These are phyloP conservation scores for Epizoanthus rinbou DNA, from an alignment of 92 coral and sea anemone genomes.

Conservation along the genomic window DNA sequence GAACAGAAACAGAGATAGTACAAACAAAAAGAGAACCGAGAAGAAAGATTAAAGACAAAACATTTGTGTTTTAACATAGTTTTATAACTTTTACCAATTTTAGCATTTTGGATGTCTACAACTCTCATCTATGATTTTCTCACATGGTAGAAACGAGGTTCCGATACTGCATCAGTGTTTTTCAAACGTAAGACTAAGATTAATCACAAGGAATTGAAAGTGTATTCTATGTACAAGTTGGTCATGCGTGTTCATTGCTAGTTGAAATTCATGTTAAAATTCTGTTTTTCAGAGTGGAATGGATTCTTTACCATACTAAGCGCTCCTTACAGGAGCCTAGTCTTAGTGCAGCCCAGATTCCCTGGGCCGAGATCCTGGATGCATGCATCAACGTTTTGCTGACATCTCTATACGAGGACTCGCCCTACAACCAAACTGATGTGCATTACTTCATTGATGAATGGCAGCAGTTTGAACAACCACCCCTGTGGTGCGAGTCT, in stretches of 20 bases:
- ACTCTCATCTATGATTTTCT: too few relatives aligned
- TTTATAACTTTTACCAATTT: too few relatives aligned
- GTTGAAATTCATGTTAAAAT: neutral
- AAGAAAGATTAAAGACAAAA: too few relatives aligned
- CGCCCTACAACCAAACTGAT: conserved; percentile 53
- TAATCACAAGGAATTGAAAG: too few relatives aligned
- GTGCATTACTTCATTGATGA: conserved; percentile 72
- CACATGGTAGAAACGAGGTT: too few relatives aligned
- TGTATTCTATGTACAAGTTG: too few relatives aligned
- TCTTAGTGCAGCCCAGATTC: conserved; percentile 83
- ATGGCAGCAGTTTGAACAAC: conserved; percentile 62
- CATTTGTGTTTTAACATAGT: too few relatives aligned
- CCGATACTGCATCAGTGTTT: too few relatives aligned
- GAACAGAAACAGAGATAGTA: too few relatives aligned
- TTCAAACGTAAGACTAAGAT: too few relatives aligned
- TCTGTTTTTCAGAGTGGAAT: conserved; percentile 54
- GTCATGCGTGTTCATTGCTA: neutral
- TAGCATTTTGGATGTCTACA: too few relatives aligned
- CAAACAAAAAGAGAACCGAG: too few relatives aligned
- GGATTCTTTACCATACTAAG: conserved; percentile 69
- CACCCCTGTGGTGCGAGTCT: conserved; percentile 74
- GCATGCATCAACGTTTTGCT: conserved; percentile 78
- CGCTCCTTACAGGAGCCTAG: conserved; percentile 61
- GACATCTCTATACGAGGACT: conserved; percentile 71
- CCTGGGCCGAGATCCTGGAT: conserved; percentile 93